Conservation (phyloP, 2,113 vertebrate genomes). For the Cranoglanis bouderius region DNA sequence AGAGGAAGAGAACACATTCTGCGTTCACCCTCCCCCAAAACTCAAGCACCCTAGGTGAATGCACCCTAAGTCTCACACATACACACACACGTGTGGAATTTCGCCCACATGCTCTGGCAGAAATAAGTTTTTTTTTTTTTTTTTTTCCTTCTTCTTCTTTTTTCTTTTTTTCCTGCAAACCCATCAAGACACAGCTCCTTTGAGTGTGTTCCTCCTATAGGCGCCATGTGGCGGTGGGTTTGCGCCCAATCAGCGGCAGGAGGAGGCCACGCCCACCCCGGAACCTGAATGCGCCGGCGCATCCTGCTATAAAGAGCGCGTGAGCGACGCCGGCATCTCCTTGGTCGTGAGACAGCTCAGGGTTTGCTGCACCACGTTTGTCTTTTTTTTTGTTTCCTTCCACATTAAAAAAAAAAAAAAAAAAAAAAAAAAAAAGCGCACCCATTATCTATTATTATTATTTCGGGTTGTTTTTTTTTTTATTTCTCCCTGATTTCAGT, state of each 20-base stretch:
- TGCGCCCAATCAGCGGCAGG: constrained; percentile 79
- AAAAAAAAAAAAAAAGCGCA: too few relatives aligned
- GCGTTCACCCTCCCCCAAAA: constrained; percentile 38
- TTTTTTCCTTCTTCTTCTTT: too few relatives aligned
- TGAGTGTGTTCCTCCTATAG: constrained; percentile 59
- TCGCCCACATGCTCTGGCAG: constrained; percentile 41
- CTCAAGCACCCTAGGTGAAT: constrained; percentile 37
- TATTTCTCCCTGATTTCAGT: constrained; percentile 56
- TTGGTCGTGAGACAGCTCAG: constrained; percentile 79
- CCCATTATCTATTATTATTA: too few relatives aligned
- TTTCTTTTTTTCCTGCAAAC: constrained; percentile 30
- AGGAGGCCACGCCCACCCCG: constrained; percentile 79
- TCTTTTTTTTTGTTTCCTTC: constrained; percentile 59
- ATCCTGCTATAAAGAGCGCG: constrained; percentile 85
- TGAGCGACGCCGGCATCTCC: constrained; percentile 79
- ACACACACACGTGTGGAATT: constrained; percentile 24
- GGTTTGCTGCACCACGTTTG: constrained; percentile 74
- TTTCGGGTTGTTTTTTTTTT: not conserved
- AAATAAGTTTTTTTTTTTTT: constrained; percentile 19
- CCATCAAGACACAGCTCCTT: constrained; percentile 48
- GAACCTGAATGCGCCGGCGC: constrained; percentile 76
- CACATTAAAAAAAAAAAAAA: constrained; percentile 55
- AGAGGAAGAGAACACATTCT: not conserved
- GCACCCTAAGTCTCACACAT: constrained; percentile 45
- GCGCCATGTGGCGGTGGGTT: constrained; percentile 72